A percentile compares a stretch with the other conserved stretches of the same genome.
Conservation (phyloP, 2,113 vertebrate genomes). For the Mohoua ochrocephala region DNA sequence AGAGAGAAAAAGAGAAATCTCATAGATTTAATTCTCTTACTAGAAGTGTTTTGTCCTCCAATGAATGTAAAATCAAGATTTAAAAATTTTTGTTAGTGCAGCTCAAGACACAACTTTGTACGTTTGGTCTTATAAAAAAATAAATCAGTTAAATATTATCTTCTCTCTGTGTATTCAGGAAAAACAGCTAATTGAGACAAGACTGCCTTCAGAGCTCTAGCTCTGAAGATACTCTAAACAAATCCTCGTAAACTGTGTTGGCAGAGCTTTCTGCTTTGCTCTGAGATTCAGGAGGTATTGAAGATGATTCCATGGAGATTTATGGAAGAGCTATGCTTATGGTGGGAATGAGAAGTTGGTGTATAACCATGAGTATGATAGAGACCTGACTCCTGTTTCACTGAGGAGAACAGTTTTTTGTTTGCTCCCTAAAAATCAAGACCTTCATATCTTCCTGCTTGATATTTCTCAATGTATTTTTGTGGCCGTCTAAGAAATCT, state of each 20-base stretch:
- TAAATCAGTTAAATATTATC: not conserved
- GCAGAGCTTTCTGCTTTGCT: not conserved
- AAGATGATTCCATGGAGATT: not conserved
- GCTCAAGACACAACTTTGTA: not conserved
- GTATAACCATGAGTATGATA: not conserved
- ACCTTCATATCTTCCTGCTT: not conserved
- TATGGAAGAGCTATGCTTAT: not conserved
- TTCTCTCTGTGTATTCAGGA: not conserved
- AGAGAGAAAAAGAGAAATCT: not conserved
- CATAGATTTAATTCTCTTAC: not conserved
- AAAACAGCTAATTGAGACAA: not conserved
- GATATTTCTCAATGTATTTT: not conserved
- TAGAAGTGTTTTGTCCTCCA: not conserved
- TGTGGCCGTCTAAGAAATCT: not conserved
- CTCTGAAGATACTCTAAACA: not conserved
- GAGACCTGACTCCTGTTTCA: rapidly evolving
- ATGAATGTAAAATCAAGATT: not conserved
- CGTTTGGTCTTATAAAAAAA: not conserved
- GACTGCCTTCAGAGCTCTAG: not conserved
- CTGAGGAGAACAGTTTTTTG: not conserved
- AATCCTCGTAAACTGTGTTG: not conserved
- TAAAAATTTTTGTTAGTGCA: not conserved
- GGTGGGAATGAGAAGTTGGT: not conserved
- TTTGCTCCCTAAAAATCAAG: not conserved
- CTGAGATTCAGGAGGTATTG: not conserved